Base-by-base conservation (phyloP, 2,113 vertebrate genomes). In the Nothobranchius kuhntae region DNA sequence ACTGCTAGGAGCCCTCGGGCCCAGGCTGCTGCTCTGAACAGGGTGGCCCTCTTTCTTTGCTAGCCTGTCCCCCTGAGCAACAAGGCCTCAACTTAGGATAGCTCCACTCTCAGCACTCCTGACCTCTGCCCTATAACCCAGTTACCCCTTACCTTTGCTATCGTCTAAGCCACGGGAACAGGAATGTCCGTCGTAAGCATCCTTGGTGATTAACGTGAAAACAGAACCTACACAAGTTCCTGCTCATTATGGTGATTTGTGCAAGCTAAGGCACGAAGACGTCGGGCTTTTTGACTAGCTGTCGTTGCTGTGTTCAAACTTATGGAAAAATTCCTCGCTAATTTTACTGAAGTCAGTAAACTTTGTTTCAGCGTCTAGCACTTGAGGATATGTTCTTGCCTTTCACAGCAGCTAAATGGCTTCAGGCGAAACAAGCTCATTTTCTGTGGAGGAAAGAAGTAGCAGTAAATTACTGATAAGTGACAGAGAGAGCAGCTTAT, bases 401-500 rank as follows among this genome's bases (percentile, higher is more conserved):
- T 80, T 85, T 65, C 51, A 71, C 55, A 15, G 65, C 53, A 81
- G 77, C 75, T 10, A 13, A 75, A 83, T 61, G 53, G 72, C 89
- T 88, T 66, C 68, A 52, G 82, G 88, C 65, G 1, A 80, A 87
- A 86, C 83, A 82, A 75, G 81, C 62, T 80, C 21, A 80, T 84
- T 90, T 83, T 77, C 69, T 82, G 75, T 81, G 82, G 84, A 81
- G 80, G 42, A 77, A 73, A 72, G 74, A 71, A 85, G 87, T 75
- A 78, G 89, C 85, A 85, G 78, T 92, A 89, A 83, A 89, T 92
- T 87, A 89, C 87, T 68, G 86, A 84, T 89, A 87, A 91, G 81
- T 91, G 88, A 89, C 86, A 81, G 84, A 78, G 71, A 82, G 81
- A 73, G 73, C 65, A 66, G 78, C 83, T 85, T 86, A 91, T 85